These are phyloP conservation scores for Latrodectus geometricus DNA, from an alignment of 1,140 invertebrate species.

Conservation along the genomic window DNA sequence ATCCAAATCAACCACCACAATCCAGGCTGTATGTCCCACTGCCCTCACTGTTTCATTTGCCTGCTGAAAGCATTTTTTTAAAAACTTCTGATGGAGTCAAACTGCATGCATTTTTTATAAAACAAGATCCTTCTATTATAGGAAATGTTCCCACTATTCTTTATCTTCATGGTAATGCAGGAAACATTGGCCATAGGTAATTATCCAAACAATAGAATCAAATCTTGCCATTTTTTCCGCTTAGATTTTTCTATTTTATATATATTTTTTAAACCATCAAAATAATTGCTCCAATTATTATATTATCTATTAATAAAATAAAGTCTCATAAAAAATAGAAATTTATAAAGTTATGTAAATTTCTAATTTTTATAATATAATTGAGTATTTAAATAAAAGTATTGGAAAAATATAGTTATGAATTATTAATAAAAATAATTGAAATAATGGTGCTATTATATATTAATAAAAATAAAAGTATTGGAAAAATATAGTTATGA, in stretches of 20 bases:
- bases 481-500: no score
- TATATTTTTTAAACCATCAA: not conserved
- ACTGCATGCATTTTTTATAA: constrained; percentile 88
- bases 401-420: no score
- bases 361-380: no score
- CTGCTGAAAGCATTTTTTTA: constrained; percentile 83
- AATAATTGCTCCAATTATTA: not conserved
- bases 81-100: constrained; percentile 81
- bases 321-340: no score
- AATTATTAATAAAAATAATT: no score
- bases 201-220: constrained; percentile 6
- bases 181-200: constrained; percentile 93
- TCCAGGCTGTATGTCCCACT: constrained; percentile 87
- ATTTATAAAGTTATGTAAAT: no score
- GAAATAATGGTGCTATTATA: no score
- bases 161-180: constrained; percentile 96
- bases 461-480: no score
- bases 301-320: no score
- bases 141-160: constrained; percentile 81
- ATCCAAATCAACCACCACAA: constrained; percentile 87
- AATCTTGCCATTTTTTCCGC: not conserved
- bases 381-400: no score
- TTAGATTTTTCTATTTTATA: constrained; percentile 14
- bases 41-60: constrained; percentile 84
- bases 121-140: constrained; percentile 77